These are phyloP conservation scores for Thelaira solivaga DNA, from an alignment of 2,888 invertebrate genomes.

Conservation along the genomic window DNA sequence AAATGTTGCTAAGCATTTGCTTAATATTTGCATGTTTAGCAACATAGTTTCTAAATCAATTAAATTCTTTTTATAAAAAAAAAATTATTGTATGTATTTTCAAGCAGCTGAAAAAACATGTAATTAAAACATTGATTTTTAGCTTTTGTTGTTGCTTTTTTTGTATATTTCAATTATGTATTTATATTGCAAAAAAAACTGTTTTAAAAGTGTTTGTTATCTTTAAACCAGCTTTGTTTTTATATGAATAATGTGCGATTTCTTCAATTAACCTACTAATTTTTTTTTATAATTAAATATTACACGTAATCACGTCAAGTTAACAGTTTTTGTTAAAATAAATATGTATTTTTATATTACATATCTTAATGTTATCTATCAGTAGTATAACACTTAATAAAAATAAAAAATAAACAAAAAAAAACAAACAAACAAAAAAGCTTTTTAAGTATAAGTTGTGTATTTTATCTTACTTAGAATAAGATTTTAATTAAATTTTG, in stretches of 20 bases:
- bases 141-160: not conserved
- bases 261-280: constrained; percentile 41
- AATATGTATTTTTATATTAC: constrained; percentile 53
- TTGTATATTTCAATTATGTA: not conserved
- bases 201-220: not conserved
- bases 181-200: not conserved
- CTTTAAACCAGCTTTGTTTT: not conserved
- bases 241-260: constrained; percentile 15
- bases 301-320: constrained; percentile 45
- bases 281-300: constrained; percentile 38
- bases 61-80: too few relatives aligned
- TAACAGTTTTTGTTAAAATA: constrained; percentile 4
- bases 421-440: not conserved
- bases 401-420: not conserved
- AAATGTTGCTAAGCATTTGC: too few relatives aligned
- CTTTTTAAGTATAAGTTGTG: not conserved
- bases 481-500: not conserved
- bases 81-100: too few relatives aligned
- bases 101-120: too few relatives aligned
- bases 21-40: too few relatives aligned
- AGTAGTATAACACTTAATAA: constrained; percentile 9
- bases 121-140: not conserved
- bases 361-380: constrained; percentile 52
- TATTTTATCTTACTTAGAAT: not conserved
- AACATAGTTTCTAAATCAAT: too few relatives aligned